Evolutionary conservation across 23 tunicate genomes (phyloP).

Genomic region (Halocynthia aurantium): DNA sequence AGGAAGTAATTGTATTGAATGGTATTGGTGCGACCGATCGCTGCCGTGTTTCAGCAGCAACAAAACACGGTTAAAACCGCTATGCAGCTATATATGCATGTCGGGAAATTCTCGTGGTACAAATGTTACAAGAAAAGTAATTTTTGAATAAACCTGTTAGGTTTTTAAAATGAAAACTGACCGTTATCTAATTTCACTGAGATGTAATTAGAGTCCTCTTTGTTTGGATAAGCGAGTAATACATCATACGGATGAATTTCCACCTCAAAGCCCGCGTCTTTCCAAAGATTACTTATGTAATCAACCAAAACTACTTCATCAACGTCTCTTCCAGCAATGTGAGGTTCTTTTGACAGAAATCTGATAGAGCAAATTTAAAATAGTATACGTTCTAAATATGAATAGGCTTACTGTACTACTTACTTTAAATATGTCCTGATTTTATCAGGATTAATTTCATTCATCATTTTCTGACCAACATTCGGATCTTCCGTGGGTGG

Average conservation of each 20-base stretch:
- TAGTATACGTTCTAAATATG: too few species aligned
- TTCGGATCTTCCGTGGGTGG: slow-evolving; percentile 22
- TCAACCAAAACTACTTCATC: slow-evolving; percentile 57
- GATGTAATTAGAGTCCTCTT: slow-evolving; percentile 59
- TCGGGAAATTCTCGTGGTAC: too few species aligned
- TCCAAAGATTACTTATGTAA: slow-evolving; percentile 40
- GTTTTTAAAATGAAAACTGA: neutral
- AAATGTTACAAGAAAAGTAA: too few species aligned
- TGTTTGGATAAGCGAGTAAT: slow-evolving; percentile 73
- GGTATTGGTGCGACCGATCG: too few species aligned
- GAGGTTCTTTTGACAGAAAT: slow-evolving; percentile 41
- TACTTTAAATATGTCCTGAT: slow-evolving; percentile 15
- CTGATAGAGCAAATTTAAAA: slow-evolving; percentile 14
- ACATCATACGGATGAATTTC: slow-evolving; percentile 63
- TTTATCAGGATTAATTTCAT: slow-evolving; percentile 32
- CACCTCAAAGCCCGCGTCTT: slow-evolving; percentile 37
- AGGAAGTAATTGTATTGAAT: too few species aligned
- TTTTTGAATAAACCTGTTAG: neutral
- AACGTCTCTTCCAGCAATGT: slow-evolving; percentile 62
- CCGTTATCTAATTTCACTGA: slow-evolving; percentile 35
- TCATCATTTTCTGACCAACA: slow-evolving; percentile 11
- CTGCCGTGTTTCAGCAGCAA: too few species aligned
- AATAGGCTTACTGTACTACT: neutral
- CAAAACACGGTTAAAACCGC: too few species aligned
- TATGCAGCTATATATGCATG: too few species aligned